These are phyloP conservation scores for Sycophila texana DNA, from an alignment of 2,888 invertebrate species.

Conservation along the genomic window DNA sequence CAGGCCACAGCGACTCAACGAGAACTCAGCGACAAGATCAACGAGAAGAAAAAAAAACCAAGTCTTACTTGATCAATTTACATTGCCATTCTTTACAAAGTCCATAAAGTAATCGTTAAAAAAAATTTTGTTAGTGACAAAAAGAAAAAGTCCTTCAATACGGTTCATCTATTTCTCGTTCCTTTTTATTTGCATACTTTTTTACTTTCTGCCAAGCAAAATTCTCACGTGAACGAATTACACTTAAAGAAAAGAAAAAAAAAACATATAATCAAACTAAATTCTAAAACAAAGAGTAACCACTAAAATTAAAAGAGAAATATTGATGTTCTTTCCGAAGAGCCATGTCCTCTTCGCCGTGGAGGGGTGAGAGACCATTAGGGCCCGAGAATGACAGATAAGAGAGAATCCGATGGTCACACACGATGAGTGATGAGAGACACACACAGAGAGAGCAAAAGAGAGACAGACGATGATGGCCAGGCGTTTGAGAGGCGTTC, in stretches of 20 bases:
- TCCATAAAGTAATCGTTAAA: slow-evolving; percentile 37
- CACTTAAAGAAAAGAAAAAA: slow-evolving; percentile 44
- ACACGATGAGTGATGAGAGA: slow-evolving; percentile 63
- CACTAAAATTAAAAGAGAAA: slow-evolving; percentile 66
- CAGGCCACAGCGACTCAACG: slow-evolving; percentile 16
- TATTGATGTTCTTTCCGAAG: slow-evolving; percentile 76
- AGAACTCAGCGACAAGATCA: no score
- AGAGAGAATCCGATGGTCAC: slow-evolving; percentile 58
- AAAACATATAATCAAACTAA: slow-evolving; percentile 57
- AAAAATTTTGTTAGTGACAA: slow-evolving; percentile 17
- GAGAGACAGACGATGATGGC: slow-evolving; percentile 65
- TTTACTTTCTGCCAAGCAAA: slow-evolving; percentile 66
- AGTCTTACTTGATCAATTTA: slow-evolving; percentile 76
- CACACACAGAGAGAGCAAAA: slow-evolving; percentile 33
- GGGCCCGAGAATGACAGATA: slow-evolving; percentile 68
- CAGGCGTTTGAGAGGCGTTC: slow-evolving; percentile 67
- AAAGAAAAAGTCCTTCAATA: slow-evolving; percentile 55
- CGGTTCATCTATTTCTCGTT: slow-evolving; percentile 58
- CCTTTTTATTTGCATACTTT: slow-evolving; percentile 54
- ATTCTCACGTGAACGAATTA: slow-evolving; percentile 50
- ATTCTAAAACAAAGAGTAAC: background rate
- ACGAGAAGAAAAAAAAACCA: slow-evolving; percentile 61
- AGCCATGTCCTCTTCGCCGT: slow-evolving; percentile 76
- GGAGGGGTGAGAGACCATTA: slow-evolving; percentile 69
- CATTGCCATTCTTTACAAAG: slow-evolving; percentile 62